A percentile compares a stretch with the other conserved stretches of the same genome.
phyloP scores from a whole-genome alignment of 2,888 invertebrate genomes.

The Argyresthia goedartella region DNA sequence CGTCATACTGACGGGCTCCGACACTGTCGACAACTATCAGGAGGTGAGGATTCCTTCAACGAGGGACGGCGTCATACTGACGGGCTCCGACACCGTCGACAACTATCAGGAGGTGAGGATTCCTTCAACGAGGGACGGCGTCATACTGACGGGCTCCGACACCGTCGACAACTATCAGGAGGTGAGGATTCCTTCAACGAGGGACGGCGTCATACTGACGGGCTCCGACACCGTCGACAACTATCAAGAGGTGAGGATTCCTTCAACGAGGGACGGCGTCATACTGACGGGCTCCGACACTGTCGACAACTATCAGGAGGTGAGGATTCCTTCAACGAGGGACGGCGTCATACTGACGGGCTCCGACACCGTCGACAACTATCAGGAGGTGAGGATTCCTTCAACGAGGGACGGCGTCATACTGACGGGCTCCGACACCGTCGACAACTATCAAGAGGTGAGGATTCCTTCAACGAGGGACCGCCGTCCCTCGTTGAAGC shows the following conservation, averaged over 20 bases:
- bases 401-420: conserved; percentile 92
- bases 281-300: conserved; percentile 83
- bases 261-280: conserved; percentile 93
- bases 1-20: conserved; percentile 83
- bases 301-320: conserved; percentile 83
- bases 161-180: background rate
- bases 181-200: too few relatives aligned
- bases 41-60: too few relatives aligned
- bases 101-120: too few relatives aligned
- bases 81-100: conserved; percentile 82
- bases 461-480: too few relatives aligned
- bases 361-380: conserved; percentile 82
- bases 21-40: conserved; percentile 84
- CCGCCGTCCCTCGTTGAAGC: too few relatives aligned
- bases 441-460: conserved; percentile 85
- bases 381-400: conserved; percentile 79
- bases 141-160: background rate
- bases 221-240: background rate
- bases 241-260: background rate
- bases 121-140: conserved; percentile 3
- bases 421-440: conserved; percentile 82
- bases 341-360: conserved; percentile 89
- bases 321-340: conserved; percentile 84
- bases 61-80: conserved; percentile 76
- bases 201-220: conserved; percentile 44